phyloP scores from a whole-genome alignment of 1,140 invertebrate species.

The Lepidurus couesii region DNA sequence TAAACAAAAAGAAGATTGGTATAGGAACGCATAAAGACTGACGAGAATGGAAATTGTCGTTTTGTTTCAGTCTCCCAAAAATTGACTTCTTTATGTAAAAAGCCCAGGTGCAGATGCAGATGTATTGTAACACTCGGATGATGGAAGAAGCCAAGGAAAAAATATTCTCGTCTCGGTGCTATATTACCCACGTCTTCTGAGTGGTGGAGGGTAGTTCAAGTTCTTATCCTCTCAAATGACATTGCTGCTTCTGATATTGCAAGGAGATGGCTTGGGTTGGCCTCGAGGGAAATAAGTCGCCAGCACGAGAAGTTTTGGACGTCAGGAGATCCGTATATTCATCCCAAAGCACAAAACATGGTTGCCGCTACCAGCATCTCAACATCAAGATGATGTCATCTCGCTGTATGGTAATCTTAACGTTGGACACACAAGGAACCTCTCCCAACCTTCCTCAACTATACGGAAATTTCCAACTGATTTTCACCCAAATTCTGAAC shows the following conservation, averaged over 20 bases:
- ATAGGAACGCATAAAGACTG: neutral
- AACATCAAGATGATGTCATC: too few relatives aligned
- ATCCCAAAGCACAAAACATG: neutral
- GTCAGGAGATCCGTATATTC: neutral
- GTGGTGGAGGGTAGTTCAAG: too few relatives aligned
- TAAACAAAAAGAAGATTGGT: neutral
- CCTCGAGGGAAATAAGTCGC: conserved; percentile 2
- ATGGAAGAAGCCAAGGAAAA: neutral
- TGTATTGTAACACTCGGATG: neutral
- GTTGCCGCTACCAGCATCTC: neutral
- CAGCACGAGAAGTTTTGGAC: neutral
- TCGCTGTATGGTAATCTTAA: too few relatives aligned
- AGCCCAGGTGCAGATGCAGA: neutral
- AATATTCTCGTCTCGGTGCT: neutral
- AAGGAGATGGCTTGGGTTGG: neutral
- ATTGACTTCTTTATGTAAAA: neutral
- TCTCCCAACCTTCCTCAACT: too few relatives aligned
- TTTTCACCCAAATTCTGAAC: too few relatives aligned
- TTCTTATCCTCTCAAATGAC: neutral
- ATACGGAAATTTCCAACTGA: too few relatives aligned
- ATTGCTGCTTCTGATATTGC: neutral
- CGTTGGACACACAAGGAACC: too few relatives aligned
- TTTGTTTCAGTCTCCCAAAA: neutral
- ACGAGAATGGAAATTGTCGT: neutral
- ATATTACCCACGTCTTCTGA: too few relatives aligned